Percentiles rank a stretch among this genome's conserved stretches.
These are phyloP conservation scores for Falco naumanni DNA, from an alignment of 2,797 vertebrate species.

Conservation along the genomic window DNA sequence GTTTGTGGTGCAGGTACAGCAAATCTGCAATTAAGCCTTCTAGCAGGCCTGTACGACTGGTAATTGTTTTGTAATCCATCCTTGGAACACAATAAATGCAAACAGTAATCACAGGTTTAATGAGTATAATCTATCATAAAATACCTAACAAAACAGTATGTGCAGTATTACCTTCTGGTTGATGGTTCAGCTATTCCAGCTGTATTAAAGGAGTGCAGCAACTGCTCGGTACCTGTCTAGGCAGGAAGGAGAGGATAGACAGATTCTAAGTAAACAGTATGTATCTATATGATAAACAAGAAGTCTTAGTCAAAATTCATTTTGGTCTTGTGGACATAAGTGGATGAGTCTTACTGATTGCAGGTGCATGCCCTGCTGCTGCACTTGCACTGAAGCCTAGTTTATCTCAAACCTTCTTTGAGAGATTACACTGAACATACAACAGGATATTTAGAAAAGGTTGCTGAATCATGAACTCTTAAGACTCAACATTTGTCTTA, in stretches of 20 bases:
- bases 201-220: background rate
- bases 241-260: background rate
- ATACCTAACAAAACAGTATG: background rate
- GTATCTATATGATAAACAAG: background rate
- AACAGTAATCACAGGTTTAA: constrained; percentile 60
- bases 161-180: constrained; percentile 14
- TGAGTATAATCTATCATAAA: constrained; percentile 55
- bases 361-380: background rate
- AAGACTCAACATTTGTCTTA: background rate
- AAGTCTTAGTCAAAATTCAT: background rate
- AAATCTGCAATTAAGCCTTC: constrained; percentile 46
- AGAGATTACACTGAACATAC: background rate
- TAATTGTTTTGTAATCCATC: constrained; percentile 59
- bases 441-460: background rate
- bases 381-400: background rate
- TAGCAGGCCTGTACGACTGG: constrained; percentile 8
- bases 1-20: constrained; percentile 17
- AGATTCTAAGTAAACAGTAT: background rate
- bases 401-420: background rate
- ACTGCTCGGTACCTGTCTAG: background rate
- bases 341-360: background rate
- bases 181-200: constrained; percentile 4
- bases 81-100: constrained; percentile 47
- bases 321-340: background rate
- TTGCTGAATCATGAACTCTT: background rate